Conservation (phyloP, 2,797 vertebrate species). For the Adrianichthys oophorus region DNA sequence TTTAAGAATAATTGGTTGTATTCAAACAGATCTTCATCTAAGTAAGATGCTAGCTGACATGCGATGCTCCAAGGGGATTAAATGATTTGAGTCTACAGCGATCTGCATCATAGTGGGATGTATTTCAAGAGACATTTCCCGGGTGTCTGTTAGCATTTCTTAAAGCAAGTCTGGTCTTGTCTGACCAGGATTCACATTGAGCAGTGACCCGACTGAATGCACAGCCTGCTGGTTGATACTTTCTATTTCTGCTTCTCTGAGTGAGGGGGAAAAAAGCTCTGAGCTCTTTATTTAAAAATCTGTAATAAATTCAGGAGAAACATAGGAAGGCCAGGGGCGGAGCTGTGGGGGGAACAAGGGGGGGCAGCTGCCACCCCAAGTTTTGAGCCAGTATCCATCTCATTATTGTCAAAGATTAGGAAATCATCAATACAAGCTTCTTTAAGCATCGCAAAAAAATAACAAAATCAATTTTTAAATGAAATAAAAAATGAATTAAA, state of each 20-base stretch:
- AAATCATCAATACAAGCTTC: too few species aligned
- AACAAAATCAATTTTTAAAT: too few species aligned
- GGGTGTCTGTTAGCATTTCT: slow-evolving; percentile 1
- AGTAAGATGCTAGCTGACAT: slow-evolving; percentile 7
- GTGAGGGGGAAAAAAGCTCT: not conserved
- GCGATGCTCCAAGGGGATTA: slow-evolving; percentile 14
- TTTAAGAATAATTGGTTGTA: slow-evolving; percentile 37
- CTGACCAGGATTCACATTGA: slow-evolving; percentile 5
- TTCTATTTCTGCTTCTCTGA: slow-evolving; percentile 2
- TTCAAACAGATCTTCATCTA: slow-evolving; percentile 6
- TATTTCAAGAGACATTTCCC: slow-evolving; percentile 1
- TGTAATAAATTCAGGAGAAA: too few species aligned
- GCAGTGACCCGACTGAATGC: not conserved
- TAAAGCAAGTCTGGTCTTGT: not conserved
- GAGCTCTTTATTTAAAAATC: too few species aligned
- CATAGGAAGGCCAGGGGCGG: too few species aligned
- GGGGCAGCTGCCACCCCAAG: too few species aligned
- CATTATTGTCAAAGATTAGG: too few species aligned
- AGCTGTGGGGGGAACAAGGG: too few species aligned
- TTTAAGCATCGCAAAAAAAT: too few species aligned
- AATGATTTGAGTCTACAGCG: slow-evolving; percentile 24
- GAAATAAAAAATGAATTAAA: too few species aligned
- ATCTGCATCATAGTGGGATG: slow-evolving; percentile 14
- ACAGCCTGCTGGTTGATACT: not conserved
- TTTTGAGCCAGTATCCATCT: too few species aligned